Base-by-base conservation (phyloP, 2,113 vertebrate genomes). In the Piliocolobus tephrosceles region DNA sequence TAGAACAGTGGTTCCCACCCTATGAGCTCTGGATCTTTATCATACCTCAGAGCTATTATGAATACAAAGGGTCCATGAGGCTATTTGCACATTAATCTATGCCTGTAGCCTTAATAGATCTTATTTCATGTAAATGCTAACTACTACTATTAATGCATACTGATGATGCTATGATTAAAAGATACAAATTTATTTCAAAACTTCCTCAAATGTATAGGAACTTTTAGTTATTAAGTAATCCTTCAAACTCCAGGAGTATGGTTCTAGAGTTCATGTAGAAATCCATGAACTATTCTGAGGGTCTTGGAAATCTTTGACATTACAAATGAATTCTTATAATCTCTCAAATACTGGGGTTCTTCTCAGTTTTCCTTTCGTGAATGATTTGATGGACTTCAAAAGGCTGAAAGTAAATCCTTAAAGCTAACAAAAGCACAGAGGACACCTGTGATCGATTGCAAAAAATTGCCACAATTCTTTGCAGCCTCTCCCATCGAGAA, bases 351-450 rank as follows among this genome's bases (percentile, higher is more conserved):
- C 47, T 38, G 25, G 17, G 16, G 11, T 52, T 81, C 81, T 87
- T 83, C 79, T 91, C 70, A 58, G 66, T 84, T 95, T 94, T 64
- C 70, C 78, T 94, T 75, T 75, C 47, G 40, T 72, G 70, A 66
- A 75, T 90, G 92, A 95, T 90, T 78, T 50, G 75, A 45, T 76
- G 75, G 14, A 88, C 82, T 96, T 88, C 82, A 96, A 84, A 93
- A 50, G 61, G 73, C 66, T 55, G 43, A 2, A 75, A 88, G 88
- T n/a, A 94, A 94, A 95, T 76, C 58, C 70, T 93, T 61, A 75
- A 66, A 84, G 70, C 81, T 88, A 84, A 83, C 52, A 47, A 84
- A 94, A 97, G 92, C 86, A 84, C 70, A 87, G 35, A 82, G 27
- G 81, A 79, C 76, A 88, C 90, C 90, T 95, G 86, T 83, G 68